These are phyloP conservation scores for Sebastes minor DNA, from an alignment of 2,797 vertebrate species.

Conservation along the genomic window DNA sequence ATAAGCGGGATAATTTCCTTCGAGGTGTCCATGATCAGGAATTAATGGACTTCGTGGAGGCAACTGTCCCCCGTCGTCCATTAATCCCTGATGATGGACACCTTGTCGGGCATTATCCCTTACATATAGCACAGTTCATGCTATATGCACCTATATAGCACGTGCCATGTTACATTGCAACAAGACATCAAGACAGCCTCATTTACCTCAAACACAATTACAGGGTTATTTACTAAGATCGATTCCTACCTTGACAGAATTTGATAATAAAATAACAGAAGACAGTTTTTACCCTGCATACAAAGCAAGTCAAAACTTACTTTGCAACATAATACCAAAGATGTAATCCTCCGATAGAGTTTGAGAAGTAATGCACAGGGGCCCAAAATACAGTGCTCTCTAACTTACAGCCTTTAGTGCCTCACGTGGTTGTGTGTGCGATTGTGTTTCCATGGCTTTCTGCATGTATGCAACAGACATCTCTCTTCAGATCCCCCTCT, in stretches of 20 bases:
- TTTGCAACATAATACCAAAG: not conserved
- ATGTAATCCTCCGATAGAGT: not conserved
- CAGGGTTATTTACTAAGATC: not conserved
- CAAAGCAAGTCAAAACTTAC: not conserved
- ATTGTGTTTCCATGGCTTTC: not conserved
- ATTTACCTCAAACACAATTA: not conserved
- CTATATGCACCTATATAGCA: not conserved
- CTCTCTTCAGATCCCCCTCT: slow-evolving; percentile 39
- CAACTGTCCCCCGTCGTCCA: too few relatives aligned
- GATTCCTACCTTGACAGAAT: not conserved
- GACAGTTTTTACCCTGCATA: not conserved
- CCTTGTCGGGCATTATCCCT: too few relatives aligned
- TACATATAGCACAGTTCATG: not conserved
- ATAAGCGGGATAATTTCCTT: not conserved
- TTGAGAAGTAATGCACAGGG: not conserved
- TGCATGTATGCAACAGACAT: slow-evolving; percentile 35
- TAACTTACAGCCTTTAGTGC: not conserved
- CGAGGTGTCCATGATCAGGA: not conserved
- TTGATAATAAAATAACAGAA: not conserved
- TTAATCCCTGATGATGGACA: too few relatives aligned
- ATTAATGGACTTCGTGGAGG: not conserved
- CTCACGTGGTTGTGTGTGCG: not conserved
- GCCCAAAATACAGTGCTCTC: not conserved
- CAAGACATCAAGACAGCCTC: not conserved
- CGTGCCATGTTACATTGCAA: not conserved